phyloP scores from a whole-genome alignment of 2,888 invertebrate genomes.

The Germaria angustata region DNA sequence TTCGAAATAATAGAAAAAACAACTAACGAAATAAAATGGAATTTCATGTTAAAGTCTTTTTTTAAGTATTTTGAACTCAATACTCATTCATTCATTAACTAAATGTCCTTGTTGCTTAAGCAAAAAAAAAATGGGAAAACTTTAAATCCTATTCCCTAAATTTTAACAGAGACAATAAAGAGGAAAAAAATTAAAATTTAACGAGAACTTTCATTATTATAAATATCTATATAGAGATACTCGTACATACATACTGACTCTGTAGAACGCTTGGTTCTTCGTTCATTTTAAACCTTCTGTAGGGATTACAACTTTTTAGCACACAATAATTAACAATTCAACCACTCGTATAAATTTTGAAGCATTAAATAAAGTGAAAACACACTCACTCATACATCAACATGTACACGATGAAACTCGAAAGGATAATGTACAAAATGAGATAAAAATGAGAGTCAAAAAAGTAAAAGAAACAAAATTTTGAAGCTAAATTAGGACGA shows the following conservation, averaged over 20 bases:
- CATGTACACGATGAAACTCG: constrained; percentile 2
- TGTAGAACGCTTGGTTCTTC: constrained; percentile 7
- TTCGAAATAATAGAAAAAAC: constrained; percentile 17
- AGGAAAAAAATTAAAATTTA: background rate
- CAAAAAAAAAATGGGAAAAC: background rate
- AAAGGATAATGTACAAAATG: constrained; percentile 60
- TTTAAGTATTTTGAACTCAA: constrained; percentile 46
- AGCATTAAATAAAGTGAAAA: constrained; percentile 61
- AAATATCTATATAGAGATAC: background rate
- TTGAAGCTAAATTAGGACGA: constrained; percentile 3
- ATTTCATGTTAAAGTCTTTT: constrained; percentile 44
- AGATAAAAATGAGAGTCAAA: constrained; percentile 46
- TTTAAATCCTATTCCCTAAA: constrained; percentile 41
- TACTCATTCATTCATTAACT: constrained; percentile 62
- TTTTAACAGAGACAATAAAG: constrained; percentile 6
- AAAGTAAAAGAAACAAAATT: background rate
- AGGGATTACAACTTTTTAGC: constrained; percentile 68
- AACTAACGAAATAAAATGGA: constrained; percentile 41
- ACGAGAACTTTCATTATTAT: constrained; percentile 9
- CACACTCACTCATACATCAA: background rate
- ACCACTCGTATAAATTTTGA: constrained; percentile 67
- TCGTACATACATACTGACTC: background rate
- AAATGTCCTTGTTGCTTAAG: constrained; percentile 52
- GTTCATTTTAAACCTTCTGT: constrained; percentile 63
- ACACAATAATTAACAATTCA: constrained; percentile 69